Evolutionary conservation across 2,113 vertebrate species (phyloP), one percentile per base, ranked within the genome.

Genomic region (Sinosuthora webbiana): DNA sequence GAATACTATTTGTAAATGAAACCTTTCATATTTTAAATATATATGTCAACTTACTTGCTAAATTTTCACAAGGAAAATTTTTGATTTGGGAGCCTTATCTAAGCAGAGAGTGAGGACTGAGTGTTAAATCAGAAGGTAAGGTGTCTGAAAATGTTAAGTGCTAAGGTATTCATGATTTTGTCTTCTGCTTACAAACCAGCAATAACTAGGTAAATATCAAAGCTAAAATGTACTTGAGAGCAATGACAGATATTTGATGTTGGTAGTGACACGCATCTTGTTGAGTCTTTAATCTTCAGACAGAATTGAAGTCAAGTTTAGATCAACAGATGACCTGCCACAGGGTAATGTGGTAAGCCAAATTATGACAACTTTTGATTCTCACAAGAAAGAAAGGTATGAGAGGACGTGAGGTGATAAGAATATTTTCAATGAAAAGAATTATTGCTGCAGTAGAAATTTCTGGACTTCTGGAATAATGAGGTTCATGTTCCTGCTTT

Each of bases 211-310:
- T 55, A 92, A 94, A 93, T 93, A 86, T 80, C 67, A 88, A 33
- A 80, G 42, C 28, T 83, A 45, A 80, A 93, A 90, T 31, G 30
- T 93, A 83, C 39, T 90, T 90, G 71, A 90, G 64, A 70, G 71
- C 89, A 63, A 74, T 80, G 78, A 83, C 82, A 74, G 85, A 86
- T 93, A 69, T 79, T 42, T 85, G 42, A 80, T 59, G 30, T 11
- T 76, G 78, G 84, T 85, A 87, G 65, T 83, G 85, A 85, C 31
- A 83, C 0, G 7, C n/a, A 39, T 74, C 42, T 55, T 80, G 20
- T 59, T 65, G 63, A 70, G 64, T 83, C 63, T 93, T 90, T 77
- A 83, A 86, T 94, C 88, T 94, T 92, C 67, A 77, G 39, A 41
- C 15, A 74, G 83, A 86, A 93, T 35, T 65, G 71, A 89, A 90